Percentiles rank a stretch among this genome's conserved stretches.
These are phyloP conservation scores for Campaea margaritaria DNA, from an alignment of 2,888 invertebrate species.

Conservation along the genomic window DNA sequence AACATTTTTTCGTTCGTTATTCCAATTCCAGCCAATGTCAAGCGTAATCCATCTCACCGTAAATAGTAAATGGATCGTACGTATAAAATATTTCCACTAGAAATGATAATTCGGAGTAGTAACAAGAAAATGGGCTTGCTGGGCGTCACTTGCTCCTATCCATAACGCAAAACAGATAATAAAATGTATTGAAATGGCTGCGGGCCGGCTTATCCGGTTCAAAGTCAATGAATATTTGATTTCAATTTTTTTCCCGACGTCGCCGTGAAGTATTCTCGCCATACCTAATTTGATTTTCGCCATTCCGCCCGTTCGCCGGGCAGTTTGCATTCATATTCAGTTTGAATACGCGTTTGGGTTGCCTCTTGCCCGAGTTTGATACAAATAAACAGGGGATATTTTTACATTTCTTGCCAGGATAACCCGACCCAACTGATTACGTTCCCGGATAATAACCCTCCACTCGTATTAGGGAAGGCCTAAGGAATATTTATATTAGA, in stretches of 20 bases:
- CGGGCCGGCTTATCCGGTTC: constrained; percentile 84
- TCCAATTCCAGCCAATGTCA: constrained; percentile 18
- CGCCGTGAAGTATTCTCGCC: constrained; percentile 85
- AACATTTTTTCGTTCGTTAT: constrained; percentile 10
- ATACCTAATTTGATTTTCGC: constrained; percentile 86
- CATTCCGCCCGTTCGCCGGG: constrained; percentile 81
- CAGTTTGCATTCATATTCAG: constrained; percentile 85
- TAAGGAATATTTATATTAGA: constrained; percentile 71
- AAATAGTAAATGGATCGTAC: constrained; percentile 26
- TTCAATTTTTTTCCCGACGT: constrained; percentile 84
- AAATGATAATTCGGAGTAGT: constrained; percentile 44
- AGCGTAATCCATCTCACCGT: constrained; percentile 19
- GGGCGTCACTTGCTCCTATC: constrained; percentile 57
- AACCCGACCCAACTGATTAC: constrained; percentile 84
- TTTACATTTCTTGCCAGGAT: constrained; percentile 80
- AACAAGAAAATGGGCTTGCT: constrained; percentile 49
- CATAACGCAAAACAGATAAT: constrained; percentile 81
- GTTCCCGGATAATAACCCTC: constrained; percentile 78
- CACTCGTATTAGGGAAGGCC: constrained; percentile 63
- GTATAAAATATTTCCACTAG: constrained; percentile 30
- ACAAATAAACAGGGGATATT: constrained; percentile 85
- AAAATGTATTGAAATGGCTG: constrained; percentile 85
- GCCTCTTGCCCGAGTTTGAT: constrained; percentile 81
- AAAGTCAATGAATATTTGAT: constrained; percentile 86
- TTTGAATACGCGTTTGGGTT: constrained; percentile 83